Conservation (phyloP, 1,140 invertebrate species). For the Anagrus nilaparvatae region DNA sequence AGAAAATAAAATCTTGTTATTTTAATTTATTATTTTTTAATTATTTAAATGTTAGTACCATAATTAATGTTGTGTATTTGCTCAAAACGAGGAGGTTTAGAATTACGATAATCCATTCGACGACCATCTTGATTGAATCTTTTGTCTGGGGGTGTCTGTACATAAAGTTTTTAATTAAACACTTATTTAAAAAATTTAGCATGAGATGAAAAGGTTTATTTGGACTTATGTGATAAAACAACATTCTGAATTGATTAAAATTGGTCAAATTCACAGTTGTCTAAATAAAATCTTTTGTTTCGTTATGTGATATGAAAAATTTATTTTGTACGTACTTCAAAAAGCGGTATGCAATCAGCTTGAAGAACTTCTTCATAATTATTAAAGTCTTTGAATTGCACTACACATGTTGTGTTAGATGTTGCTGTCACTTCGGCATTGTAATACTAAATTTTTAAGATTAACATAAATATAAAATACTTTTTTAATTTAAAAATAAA, state of each 20-base stretch:
- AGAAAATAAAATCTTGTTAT: conserved; percentile 6
- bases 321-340: too few species aligned
- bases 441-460: conserved; percentile 64
- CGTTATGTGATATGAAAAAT: too few species aligned
- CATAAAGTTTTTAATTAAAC: conserved; percentile 16
- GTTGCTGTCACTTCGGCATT: conserved; percentile 71
- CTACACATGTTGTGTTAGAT: conserved; percentile 69
- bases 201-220: background rate
- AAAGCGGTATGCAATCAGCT: conserved; percentile 62
- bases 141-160: conserved; percentile 16
- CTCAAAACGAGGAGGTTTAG: conserved; percentile 31
- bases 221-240: too few species aligned
- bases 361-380: conserved; percentile 82
- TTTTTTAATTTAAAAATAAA: conserved; percentile 5
- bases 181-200: background rate
- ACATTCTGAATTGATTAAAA: too few species aligned
- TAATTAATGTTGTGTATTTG: conserved; percentile 20
- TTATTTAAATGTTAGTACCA: background rate
- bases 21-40: background rate
- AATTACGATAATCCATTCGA: conserved; percentile 26
- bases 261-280: background rate
- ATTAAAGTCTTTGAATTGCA: conserved; percentile 76
- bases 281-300: conserved; percentile 8
- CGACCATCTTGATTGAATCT: conserved; percentile 20
- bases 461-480: conserved; percentile 3